A percentile compares a stretch with the other conserved stretches of the same genome.
phyloP scores from a whole-genome alignment of 37 sponge, comb jelly and placozoan species.

The Geodia barretti region DNA sequence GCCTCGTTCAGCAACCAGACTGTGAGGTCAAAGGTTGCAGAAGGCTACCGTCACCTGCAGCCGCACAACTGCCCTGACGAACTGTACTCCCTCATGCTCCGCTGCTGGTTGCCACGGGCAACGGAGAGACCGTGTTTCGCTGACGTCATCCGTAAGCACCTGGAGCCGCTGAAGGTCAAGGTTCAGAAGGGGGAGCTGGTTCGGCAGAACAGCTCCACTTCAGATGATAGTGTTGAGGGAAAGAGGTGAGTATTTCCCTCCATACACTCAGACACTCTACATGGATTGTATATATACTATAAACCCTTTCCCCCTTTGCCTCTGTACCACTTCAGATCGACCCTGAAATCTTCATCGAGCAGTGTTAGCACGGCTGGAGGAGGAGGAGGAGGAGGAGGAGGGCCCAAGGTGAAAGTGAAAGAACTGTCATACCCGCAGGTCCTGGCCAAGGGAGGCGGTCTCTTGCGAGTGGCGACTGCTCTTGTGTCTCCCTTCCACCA shows the following conservation, averaged over 20 bases:
- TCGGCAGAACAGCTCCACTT: background rate
- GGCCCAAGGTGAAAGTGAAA: conserved; percentile 34
- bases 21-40: conserved; percentile 66
- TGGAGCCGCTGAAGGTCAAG: conserved; percentile 40
- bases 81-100: conserved; percentile 64
- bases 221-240: conserved; percentile 1
- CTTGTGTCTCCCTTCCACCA: conserved; percentile 57
- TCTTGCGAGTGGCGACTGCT: conserved; percentile 76
- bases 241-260: conserved; percentile 6
- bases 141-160: conserved; percentile 52
- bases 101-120: conserved; percentile 77
- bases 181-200: background rate
- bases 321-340: background rate
- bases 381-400: background rate
- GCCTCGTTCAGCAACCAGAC: conserved; percentile 74
- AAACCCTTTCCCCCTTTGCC: background rate
- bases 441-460: conserved; percentile 61
- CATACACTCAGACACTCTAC: background rate
- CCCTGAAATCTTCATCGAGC: background rate
- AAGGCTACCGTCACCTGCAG: conserved; percentile 78
- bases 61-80: conserved; percentile 79
- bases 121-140: conserved; percentile 64
- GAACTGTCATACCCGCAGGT: conserved; percentile 37
- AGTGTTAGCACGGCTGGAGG: too few species aligned
- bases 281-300: background rate